A percentile compares a stretch with the other conserved stretches of the same genome.
These are phyloP conservation scores for Phylloscopus trochilus DNA, from an alignment of 2,113 vertebrate genomes.

Conservation along the genomic window DNA sequence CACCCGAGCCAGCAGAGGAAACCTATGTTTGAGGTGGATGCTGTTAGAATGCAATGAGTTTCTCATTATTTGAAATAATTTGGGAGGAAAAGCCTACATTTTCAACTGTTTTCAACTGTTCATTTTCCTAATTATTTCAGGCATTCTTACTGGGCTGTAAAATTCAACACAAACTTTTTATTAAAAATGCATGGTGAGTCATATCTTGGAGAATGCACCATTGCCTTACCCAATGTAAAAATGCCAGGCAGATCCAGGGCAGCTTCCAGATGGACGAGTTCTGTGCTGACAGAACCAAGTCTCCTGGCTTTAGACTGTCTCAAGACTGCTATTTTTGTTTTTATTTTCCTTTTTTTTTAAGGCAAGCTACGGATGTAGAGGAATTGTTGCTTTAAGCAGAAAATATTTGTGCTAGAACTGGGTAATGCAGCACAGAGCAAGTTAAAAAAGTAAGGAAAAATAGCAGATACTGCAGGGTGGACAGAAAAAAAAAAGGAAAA, in stretches of 20 bases:
- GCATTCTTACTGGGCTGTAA: neutral
- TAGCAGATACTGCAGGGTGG: neutral
- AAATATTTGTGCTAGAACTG: neutral
- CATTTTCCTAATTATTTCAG: neutral
- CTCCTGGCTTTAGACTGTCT: neutral
- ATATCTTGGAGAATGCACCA: neutral
- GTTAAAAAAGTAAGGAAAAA: neutral
- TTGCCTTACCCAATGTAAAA: neutral
- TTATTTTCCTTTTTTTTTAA: neutral
- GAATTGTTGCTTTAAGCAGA: neutral
- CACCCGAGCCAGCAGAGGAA: accelerated
- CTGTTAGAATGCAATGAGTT: neutral
- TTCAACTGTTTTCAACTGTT: neutral
- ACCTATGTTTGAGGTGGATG: neutral
- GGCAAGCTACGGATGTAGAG: neutral
- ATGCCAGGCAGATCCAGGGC: neutral
- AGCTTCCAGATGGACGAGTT: neutral
- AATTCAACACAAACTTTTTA: neutral
- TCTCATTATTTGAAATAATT: neutral
- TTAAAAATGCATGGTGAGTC: neutral
- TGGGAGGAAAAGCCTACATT: neutral
- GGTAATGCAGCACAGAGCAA: neutral
- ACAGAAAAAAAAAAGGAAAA: neutral
- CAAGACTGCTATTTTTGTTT: neutral
- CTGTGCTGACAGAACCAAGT: neutral